These are phyloP conservation scores for Diabrotica undecimpunctata DNA, from an alignment of 1,140 invertebrate species.

Conservation along the genomic window DNA sequence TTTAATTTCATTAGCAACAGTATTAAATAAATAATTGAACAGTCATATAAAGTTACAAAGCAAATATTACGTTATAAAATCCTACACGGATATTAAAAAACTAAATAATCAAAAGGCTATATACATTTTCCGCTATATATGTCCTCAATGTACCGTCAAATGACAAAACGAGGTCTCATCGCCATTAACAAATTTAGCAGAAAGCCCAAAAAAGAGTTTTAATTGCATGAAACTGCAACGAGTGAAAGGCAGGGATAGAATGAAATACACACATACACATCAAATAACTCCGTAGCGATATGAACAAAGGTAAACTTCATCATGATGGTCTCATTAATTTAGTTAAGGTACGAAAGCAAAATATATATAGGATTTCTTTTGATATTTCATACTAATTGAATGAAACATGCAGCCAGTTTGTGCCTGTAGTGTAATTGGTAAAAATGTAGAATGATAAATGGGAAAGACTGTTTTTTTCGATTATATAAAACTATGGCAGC, in stretches of 20 bases:
- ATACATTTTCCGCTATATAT: not conserved
- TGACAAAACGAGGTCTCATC: not conserved
- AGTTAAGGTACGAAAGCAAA: not conserved
- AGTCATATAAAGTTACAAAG: too few relatives aligned
- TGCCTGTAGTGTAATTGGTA: not conserved
- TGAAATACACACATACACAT: constrained; percentile 1
- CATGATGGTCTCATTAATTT: not conserved
- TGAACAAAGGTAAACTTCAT: constrained; percentile 2
- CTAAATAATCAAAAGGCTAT: too few relatives aligned
- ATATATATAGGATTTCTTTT: not conserved
- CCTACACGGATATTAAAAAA: too few relatives aligned
- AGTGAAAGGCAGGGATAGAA: not conserved
- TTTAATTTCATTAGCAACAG: too few relatives aligned
- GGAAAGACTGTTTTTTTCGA: too few relatives aligned
- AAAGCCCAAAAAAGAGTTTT: not conserved
- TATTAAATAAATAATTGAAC: too few relatives aligned
- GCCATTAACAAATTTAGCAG: constrained; percentile 2
- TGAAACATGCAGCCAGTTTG: not conserved
- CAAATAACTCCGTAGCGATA: not conserved
- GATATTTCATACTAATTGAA: constrained; percentile 3
- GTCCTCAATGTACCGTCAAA: not conserved
- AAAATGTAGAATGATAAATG: not conserved
- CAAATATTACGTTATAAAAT: too few relatives aligned
- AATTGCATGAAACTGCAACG: not conserved
- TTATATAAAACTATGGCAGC: too few relatives aligned